Base-by-base conservation (phyloP, 1,140 invertebrate genomes). In the Sarcophaga peregrina region DNA sequence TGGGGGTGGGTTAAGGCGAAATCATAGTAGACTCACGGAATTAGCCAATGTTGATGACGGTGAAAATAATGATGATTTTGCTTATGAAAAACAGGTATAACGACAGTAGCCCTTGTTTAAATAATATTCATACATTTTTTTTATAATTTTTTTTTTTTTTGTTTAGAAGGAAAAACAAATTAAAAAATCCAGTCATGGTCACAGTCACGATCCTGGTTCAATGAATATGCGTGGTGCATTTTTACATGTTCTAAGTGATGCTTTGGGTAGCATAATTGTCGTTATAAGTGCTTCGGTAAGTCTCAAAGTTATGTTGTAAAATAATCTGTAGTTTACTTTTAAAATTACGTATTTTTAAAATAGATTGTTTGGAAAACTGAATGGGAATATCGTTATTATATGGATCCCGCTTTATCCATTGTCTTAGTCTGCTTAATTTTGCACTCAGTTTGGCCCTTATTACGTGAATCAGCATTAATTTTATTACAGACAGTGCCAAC, bases 211-310 rank as follows among this genome's bases (percentile, higher is more conserved):
- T 86, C 93, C 95, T 0, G 94, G 94, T 45, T 95, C 98, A 87
- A 95, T 99, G 95, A 99, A 99, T 89, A 99, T 99, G 96, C 93
- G 96, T 76, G 98, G 97, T 17, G 98, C 99, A 1, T 99, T 99
- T 90, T 92, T 99, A 72, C 99, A 99, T 91, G 96, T 99, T 7
- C 89, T 99, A 7, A 98, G 98, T 45, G 98, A 99, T 92, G 98
- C 98, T 37, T 91, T 99, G 54, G 96, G 96, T 75, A 99, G 98
- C 4, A 95, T 99, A 0, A 98, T 99, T 89, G 99, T 99, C 6
- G 96, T 99, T 37, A 95, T 96, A 81, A 98, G 98, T 78, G 97
- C 97, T 5, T 90, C 98, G 68, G 92, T 94, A 82, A 80, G 82
- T 76, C 72, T 82, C n/a, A 8, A 8, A 45, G 13, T 46, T 46